Evolutionary conservation across 2,888 invertebrate genomes (phyloP).

Genomic region (Elmis aenea): DNA sequence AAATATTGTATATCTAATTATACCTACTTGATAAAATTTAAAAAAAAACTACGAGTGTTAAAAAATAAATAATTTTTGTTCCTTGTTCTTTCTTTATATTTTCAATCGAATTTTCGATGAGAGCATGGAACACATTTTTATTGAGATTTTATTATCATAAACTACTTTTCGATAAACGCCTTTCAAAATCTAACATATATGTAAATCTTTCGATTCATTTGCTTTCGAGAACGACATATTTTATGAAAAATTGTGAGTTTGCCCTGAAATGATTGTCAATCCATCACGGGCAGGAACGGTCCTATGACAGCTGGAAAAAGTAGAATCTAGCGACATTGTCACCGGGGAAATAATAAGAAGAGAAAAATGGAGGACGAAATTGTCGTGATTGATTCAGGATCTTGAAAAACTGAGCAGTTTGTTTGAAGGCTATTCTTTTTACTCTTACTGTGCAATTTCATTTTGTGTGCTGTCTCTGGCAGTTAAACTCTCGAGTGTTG

Average conservation of each 20-base stretch:
- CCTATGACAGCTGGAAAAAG: constrained; percentile 38
- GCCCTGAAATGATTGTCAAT: constrained; percentile 39
- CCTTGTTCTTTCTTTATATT: no score
- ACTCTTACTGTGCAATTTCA: neutral
- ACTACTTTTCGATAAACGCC: constrained; percentile 6
- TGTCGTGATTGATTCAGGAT: constrained; percentile 42
- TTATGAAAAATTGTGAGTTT: constrained; percentile 35
- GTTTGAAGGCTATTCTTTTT: constrained; percentile 17
- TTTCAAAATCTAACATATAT: constrained; percentile 2
- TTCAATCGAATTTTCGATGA: no score
- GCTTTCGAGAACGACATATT: constrained; percentile 25
- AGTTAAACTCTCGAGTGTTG: no score
- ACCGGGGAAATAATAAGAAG: constrained; percentile 42
- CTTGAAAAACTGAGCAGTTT: constrained; percentile 25
- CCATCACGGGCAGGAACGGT: constrained; percentile 38
- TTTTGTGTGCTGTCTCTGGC: neutral
- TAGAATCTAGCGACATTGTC: constrained; percentile 40
- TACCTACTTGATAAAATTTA: no score
- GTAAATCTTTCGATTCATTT: constrained; percentile 25
- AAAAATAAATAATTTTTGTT: no score
- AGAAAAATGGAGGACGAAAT: constrained; percentile 39
- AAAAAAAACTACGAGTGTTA: no score
- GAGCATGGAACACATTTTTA: no score
- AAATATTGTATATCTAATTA: no score
- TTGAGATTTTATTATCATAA: no score